Conservation (phyloP, 2,113 vertebrate genomes). For the Alligator mississippiensis region DNA sequence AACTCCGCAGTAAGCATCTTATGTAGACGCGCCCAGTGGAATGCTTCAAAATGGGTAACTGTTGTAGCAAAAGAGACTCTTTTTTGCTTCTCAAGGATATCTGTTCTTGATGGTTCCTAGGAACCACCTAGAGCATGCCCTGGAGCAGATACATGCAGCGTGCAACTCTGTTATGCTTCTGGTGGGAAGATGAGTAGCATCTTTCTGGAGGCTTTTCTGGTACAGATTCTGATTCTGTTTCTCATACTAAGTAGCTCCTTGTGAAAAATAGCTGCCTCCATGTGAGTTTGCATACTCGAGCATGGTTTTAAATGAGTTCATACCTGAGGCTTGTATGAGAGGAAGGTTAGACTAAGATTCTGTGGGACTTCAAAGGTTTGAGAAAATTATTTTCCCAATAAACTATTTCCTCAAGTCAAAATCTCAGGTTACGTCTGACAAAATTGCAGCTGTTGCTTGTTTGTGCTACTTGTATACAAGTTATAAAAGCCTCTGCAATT, state of each 20-base stretch:
- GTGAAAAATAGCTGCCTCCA: background rate
- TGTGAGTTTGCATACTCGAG: background rate
- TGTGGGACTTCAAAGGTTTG: background rate
- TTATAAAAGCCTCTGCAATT: background rate
- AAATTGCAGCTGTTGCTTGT: background rate
- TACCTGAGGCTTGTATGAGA: background rate
- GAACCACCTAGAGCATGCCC: too few species aligned
- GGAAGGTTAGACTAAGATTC: background rate
- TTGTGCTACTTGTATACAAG: background rate
- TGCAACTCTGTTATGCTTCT: too few species aligned
- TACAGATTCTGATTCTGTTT: background rate
- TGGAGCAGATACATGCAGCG: too few species aligned
- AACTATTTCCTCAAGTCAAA: background rate
- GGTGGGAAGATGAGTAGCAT: background rate
- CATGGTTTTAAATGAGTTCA: too few species aligned
- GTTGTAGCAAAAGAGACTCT: background rate
- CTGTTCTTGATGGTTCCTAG: background rate
- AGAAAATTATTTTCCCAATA: background rate
- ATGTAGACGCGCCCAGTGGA: background rate
- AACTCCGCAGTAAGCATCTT: too few species aligned
- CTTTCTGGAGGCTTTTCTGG: background rate
- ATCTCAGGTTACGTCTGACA: background rate
- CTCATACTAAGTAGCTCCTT: background rate
- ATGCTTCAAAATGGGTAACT: background rate
- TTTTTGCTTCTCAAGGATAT: background rate